phyloP scores from a whole-genome alignment of 2,888 invertebrate species.

The Dorcus parallelipipedus region DNA sequence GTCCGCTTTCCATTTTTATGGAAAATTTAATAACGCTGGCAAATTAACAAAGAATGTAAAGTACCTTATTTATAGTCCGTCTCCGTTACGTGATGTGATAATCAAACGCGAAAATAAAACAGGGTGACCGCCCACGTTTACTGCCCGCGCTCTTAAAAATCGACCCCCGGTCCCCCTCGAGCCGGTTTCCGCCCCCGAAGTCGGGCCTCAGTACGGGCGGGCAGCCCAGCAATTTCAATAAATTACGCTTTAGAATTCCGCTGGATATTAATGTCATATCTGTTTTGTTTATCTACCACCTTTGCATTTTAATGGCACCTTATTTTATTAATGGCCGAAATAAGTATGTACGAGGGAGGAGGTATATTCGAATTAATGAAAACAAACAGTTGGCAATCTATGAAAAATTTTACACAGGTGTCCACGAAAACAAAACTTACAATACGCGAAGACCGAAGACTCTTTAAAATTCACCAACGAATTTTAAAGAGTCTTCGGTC shows the following conservation, averaged over 20 bases:
- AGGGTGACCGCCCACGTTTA: background rate
- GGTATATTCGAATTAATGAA: too few relatives aligned
- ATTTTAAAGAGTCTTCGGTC: too few relatives aligned
- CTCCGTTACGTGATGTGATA: too few relatives aligned
- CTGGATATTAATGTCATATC: slow-evolving; percentile 18
- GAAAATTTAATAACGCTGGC: too few relatives aligned
- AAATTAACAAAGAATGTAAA: too few relatives aligned
- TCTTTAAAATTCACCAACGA: too few relatives aligned
- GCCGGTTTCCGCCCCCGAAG: slow-evolving; percentile 4
- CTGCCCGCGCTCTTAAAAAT: slow-evolving; percentile 1
- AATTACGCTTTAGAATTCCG: slow-evolving; percentile 15
- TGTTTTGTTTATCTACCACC: background rate
- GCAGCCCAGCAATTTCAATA: slow-evolving; percentile 17
- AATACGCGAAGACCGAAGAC: too few relatives aligned
- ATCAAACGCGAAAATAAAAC: background rate
- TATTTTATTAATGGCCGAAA: slow-evolving; percentile 1
- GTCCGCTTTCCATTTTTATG: too few relatives aligned
- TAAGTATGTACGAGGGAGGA: background rate
- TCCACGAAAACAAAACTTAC: too few relatives aligned
- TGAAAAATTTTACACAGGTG: too few relatives aligned
- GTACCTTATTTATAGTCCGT: too few relatives aligned
- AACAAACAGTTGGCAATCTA: too few relatives aligned
- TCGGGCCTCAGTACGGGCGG: slow-evolving; percentile 7
- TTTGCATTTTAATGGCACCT: background rate
- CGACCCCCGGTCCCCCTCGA: slow-evolving; percentile 2